phyloP scores from a whole-genome alignment of 2,113 vertebrate genomes.

The Gallinago jamesoni region DNA sequence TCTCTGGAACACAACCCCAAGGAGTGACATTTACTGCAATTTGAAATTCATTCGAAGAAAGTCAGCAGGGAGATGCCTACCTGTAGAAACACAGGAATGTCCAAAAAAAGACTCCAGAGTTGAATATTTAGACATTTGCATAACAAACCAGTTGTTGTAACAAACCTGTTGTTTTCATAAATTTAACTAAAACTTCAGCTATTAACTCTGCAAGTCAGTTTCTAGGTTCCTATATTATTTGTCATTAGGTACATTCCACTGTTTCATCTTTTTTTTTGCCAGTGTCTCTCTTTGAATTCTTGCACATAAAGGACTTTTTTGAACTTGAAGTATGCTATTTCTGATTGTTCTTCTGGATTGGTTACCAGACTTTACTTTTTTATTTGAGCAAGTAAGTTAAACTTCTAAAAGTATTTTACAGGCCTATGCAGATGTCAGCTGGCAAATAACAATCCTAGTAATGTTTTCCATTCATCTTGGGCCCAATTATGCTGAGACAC shows the following conservation, averaged over 20 bases:
- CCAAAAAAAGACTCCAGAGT: neutral
- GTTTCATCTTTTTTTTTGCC: neutral
- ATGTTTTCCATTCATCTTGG: neutral
- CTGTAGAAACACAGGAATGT: neutral
- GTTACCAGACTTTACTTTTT: neutral
- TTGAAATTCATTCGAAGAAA: neutral
- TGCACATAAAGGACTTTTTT: neutral
- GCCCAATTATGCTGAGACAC: neutral
- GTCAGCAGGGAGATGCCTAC: neutral
- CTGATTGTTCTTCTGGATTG: neutral
- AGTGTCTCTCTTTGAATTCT: neutral
- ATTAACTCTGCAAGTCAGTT: neutral
- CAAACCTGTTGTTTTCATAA: neutral
- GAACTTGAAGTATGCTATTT: neutral
- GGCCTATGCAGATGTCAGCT: neutral
- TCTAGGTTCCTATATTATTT: neutral
- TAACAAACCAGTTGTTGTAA: neutral
- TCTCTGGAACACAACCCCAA: neutral
- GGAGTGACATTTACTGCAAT: neutral
- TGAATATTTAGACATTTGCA: neutral
- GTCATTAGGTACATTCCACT: neutral
- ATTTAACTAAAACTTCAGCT: neutral
- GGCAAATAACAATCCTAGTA: neutral
- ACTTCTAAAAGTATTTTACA: constrained; percentile 24
- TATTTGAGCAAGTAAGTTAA: neutral